Percentiles rank a stretch among this genome's conserved stretches.
phyloP scores from a whole-genome alignment of 2,888 invertebrate species.

The Morinoia aosen region DNA sequence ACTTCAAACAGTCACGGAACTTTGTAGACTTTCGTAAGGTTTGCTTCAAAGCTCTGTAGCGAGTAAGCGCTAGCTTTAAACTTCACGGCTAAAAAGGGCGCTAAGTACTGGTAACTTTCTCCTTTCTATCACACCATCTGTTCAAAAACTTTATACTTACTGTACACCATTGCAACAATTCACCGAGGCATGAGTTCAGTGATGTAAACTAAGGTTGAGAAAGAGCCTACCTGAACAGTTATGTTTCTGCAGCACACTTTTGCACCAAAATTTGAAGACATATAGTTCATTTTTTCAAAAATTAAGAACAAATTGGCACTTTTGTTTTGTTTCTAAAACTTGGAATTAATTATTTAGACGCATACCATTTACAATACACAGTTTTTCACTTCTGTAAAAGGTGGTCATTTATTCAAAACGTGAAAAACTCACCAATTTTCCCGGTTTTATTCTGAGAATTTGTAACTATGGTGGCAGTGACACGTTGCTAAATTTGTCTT shows the following conservation, averaged over 20 bases:
- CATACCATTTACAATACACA: neutral
- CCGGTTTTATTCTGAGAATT: no score
- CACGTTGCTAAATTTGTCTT: no score
- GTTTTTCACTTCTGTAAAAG: neutral
- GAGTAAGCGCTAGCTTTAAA: neutral
- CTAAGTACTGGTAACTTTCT: neutral
- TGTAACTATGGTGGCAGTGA: no score
- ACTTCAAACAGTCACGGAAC: neutral
- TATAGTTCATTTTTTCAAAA: neutral
- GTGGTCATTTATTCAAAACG: no score
- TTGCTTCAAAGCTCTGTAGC: neutral
- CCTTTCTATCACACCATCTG: neutral
- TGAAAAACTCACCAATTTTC: no score
- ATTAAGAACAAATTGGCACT: neutral
- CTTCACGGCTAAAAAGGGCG: neutral
- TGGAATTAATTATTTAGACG: neutral
- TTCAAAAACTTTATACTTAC: neutral
- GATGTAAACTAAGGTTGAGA: neutral
- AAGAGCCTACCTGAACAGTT: no score
- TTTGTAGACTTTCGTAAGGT: neutral
- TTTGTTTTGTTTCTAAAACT: neutral
- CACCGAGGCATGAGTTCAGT: neutral
- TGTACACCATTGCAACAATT: neutral
- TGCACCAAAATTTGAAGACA: no score
- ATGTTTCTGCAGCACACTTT: no score